Conservation (phyloP, 2,888 invertebrate genomes). For the Caenorhabditis zanzibari region DNA sequence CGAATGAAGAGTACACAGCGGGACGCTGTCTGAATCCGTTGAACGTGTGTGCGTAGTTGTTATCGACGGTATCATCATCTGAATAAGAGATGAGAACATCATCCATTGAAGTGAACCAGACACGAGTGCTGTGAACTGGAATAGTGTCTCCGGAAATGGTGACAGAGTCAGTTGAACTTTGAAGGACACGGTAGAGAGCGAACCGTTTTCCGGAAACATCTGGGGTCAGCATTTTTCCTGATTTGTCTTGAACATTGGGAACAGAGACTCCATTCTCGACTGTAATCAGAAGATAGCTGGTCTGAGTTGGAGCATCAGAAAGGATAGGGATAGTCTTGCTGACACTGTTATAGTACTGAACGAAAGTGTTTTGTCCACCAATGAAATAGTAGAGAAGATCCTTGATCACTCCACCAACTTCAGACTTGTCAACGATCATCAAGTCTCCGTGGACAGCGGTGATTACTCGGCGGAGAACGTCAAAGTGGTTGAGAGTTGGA, state of each 20-base stretch:
- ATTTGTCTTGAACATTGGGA: constrained; percentile 48
- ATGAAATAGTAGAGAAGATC: constrained; percentile 43
- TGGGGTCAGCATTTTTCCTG: constrained; percentile 38
- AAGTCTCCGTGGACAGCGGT: constrained; percentile 68
- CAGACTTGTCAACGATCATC: constrained; percentile 60
- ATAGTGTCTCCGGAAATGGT: constrained; percentile 40
- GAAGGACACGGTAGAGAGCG: constrained; percentile 35
- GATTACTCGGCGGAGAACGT: constrained; percentile 63
- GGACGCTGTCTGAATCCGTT: constrained; percentile 49
- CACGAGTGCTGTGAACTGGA: constrained; percentile 56
- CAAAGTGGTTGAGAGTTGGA: constrained; percentile 53
- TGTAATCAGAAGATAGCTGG: constrained; percentile 37
- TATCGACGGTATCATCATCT: constrained; percentile 59
- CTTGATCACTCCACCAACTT: constrained; percentile 27
- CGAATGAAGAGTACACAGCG: constrained; percentile 52
- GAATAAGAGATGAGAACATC: constrained; percentile 59
- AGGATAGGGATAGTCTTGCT: constrained; percentile 53
- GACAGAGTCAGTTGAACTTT: constrained; percentile 35
- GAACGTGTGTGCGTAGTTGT: constrained; percentile 62
- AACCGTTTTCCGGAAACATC: constrained; percentile 33
- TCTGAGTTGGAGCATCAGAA: constrained; percentile 46
- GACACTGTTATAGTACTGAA: constrained; percentile 57
- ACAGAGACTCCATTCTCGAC: constrained; percentile 55
- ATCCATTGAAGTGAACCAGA: constrained; percentile 54
- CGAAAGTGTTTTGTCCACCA: constrained; percentile 54